Evolutionary conservation across 2,113 vertebrate genomes (phyloP).

Genomic region (Plecturocebus donacophilus): DNA sequence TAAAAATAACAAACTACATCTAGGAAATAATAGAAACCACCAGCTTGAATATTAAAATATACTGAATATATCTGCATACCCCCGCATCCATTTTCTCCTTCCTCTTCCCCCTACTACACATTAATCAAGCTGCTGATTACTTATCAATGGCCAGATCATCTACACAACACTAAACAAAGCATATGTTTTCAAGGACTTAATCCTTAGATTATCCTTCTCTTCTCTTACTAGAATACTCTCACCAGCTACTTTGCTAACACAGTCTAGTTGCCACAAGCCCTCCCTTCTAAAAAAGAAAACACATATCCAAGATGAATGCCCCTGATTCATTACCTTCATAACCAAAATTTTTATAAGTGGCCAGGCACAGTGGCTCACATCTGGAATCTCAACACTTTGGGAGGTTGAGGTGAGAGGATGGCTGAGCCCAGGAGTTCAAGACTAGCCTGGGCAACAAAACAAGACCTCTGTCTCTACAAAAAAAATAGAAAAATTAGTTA

Average conservation of each 20-base stretch:
- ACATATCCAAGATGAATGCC: background rate
- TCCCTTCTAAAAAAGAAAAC: background rate
- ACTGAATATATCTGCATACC: background rate
- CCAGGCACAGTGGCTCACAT: too few relatives aligned
- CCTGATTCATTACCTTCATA: constrained; percentile 1
- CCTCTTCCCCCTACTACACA: background rate
- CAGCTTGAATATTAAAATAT: constrained; percentile 11
- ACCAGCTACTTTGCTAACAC: background rate
- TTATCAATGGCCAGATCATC: constrained; percentile 16
- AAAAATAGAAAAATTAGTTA: too few relatives aligned
- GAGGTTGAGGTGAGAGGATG: too few relatives aligned
- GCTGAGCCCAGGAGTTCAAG: too few relatives aligned
- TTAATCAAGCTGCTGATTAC: background rate
- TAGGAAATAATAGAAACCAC: constrained; percentile 28
- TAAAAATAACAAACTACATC: background rate
- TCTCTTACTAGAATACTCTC: constrained; percentile 23
- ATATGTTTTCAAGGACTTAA: constrained; percentile 40
- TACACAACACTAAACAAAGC: background rate
- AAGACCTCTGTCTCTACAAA: too few relatives aligned
- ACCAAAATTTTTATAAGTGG: constrained; percentile 14
- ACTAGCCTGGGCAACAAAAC: too few relatives aligned
- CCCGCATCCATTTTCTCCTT: background rate
- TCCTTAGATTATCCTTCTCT: background rate
- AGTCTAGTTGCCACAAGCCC: background rate
- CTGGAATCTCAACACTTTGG: too few relatives aligned